Percentiles rank a stretch among this genome's conserved stretches.
Conservation (phyloP, 2,888 invertebrate species). For the Eristalis pertinax region DNA sequence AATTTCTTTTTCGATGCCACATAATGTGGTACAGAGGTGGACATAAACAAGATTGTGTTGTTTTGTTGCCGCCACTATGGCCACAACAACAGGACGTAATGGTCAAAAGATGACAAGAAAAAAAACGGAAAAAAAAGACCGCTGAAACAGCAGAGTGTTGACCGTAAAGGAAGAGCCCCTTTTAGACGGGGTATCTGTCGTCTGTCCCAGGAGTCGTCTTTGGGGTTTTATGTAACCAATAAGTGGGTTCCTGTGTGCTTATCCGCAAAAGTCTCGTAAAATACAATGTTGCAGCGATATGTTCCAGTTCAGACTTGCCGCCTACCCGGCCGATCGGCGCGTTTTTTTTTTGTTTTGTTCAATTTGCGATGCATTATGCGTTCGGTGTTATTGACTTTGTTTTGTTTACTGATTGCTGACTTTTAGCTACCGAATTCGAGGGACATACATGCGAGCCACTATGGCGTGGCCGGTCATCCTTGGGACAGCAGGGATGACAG, state of each 20-base stretch:
- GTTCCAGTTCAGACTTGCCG: neutral
- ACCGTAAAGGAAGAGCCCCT: constrained; percentile 19
- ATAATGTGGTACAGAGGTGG: constrained; percentile 47
- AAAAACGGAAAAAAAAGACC: neutral
- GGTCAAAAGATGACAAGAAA: neutral
- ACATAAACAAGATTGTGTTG: constrained; percentile 59
- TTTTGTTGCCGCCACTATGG: constrained; percentile 24
- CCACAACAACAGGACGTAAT: constrained; percentile 21
- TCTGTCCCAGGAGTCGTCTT: constrained; percentile 20
- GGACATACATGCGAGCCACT: neutral
- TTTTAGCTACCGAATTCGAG: constrained; percentile 56
- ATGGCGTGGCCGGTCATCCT: neutral
- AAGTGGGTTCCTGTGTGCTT: constrained; percentile 51
- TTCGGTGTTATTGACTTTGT: constrained; percentile 22
- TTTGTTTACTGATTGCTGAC: constrained; percentile 34
- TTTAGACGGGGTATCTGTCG: constrained; percentile 31
- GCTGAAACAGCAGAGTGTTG: no score
- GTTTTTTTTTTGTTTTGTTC: neutral
- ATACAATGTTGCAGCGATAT: constrained; percentile 55
- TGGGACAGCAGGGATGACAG: neutral
- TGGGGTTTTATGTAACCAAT: constrained; percentile 54
- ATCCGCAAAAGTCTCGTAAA: constrained; percentile 54
- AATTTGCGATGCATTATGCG: neutral
- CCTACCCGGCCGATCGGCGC: neutral
- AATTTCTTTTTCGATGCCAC: constrained; percentile 34